phyloP scores from a whole-genome alignment of 2,888 invertebrate species.

The Eilema griseolum region DNA sequence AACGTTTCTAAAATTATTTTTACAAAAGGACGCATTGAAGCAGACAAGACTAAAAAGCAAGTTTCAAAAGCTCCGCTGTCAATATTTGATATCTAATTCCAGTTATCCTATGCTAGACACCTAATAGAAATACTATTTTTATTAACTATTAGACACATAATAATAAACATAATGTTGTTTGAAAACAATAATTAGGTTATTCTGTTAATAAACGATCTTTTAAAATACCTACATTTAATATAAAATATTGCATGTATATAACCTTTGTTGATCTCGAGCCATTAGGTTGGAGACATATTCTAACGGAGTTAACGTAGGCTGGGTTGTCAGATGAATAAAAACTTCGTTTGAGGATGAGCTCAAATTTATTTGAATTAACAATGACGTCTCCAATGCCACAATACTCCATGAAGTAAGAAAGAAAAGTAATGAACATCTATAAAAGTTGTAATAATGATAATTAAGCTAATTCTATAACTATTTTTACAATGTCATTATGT shows the following conservation, averaged over 20 bases:
- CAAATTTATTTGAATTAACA: slow-evolving; percentile 87
- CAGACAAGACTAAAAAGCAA: slow-evolving; percentile 78
- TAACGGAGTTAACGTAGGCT: slow-evolving; percentile 36
- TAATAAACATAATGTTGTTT: slow-evolving; percentile 46
- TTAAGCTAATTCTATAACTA: slow-evolving; percentile 87
- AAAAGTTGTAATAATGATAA: slow-evolving; percentile 87
- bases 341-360: slow-evolving; percentile 84
- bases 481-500: slow-evolving; percentile 87
- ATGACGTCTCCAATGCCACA: slow-evolving; percentile 87
- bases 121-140: slow-evolving; percentile 69
- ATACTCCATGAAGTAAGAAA: slow-evolving; percentile 86
- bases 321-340: slow-evolving; percentile 77
- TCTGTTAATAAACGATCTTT: slow-evolving; percentile 45
- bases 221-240: slow-evolving; percentile 43
- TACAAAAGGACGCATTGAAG: slow-evolving; percentile 68
- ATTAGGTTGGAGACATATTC: slow-evolving; percentile 54
- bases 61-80: slow-evolving; percentile 75
- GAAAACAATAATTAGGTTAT: slow-evolving; percentile 48
- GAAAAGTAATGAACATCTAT: slow-evolving; percentile 87
- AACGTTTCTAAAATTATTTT: slow-evolving; percentile 60
- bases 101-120: slow-evolving; percentile 76
- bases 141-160: slow-evolving; percentile 67
- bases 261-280: slow-evolving; percentile 32
- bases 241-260: slow-evolving; percentile 39
- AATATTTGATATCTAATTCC: slow-evolving; percentile 71